Evolutionary conservation across 2,888 invertebrate species (phyloP).

Genomic region (Gymnosoma rotundatum): DNA sequence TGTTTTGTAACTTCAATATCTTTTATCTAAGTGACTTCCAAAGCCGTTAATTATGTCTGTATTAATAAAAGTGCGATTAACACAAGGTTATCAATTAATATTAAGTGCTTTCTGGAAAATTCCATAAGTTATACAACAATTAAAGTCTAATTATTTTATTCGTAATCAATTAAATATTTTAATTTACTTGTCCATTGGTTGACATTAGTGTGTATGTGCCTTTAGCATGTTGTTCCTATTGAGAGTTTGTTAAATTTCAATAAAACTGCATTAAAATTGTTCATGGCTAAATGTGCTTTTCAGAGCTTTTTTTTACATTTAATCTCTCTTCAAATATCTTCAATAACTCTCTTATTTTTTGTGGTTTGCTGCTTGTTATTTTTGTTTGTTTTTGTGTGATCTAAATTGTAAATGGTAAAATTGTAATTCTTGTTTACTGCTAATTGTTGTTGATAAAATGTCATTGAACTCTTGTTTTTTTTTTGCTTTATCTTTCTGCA

Average conservation of each 20-base stretch:
- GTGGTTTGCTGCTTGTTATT: neutral
- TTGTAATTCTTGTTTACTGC: neutral
- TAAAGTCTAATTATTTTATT: no score
- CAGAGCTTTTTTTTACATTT: slow-evolving; percentile 52
- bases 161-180: neutral
- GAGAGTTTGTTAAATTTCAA: neutral
- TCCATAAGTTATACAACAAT: no score
- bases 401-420: neutral
- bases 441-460: slow-evolving; percentile 2
- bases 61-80: no score
- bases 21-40: no score
- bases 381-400: neutral
- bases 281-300: slow-evolving; percentile 53
- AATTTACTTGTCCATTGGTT: slow-evolving; percentile 37
- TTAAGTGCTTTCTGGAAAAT: no score
- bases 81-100: no score
- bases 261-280: slow-evolving; percentile 53
- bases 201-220: slow-evolving; percentile 16
- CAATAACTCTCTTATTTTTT: slow-evolving; percentile 19
- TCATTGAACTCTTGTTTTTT: neutral
- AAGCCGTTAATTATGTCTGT: no score
- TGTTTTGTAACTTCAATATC: no score
- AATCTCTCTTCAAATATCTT: slow-evolving; percentile 18
- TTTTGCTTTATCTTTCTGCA: neutral
- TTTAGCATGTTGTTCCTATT: neutral